Percentiles rank a stretch among this genome's conserved stretches.
Conservation (phyloP, 1,140 invertebrate species). For the Dendrolimus punctatus region DNA sequence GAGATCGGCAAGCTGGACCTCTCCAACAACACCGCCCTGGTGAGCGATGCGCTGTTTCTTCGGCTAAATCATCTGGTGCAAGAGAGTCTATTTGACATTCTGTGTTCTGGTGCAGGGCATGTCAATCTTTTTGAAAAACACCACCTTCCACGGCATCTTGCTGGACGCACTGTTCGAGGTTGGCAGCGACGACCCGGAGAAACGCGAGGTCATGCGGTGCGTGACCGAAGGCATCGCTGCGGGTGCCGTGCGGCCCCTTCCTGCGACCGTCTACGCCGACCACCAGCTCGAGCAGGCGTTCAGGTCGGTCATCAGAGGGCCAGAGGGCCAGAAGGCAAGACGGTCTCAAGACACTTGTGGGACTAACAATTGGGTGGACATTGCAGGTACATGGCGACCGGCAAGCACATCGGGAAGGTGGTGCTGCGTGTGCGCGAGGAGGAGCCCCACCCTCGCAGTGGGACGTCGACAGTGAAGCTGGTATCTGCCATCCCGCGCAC, state of each 20-base stretch:
- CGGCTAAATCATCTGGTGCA: too few relatives aligned
- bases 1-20: conserved; percentile 98
- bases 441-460: conserved; percentile 52
- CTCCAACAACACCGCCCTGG: conserved; percentile 87
- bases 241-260: conserved; percentile 90
- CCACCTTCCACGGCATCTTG: conserved; percentile 96
- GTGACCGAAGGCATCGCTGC: conserved; percentile 86
- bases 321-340: neutral
- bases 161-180: conserved; percentile 91
- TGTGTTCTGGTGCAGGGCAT: conserved; percentile 77
- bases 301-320: conserved; percentile 52
- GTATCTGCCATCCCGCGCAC: conserved; percentile 86
- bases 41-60: conserved; percentile 21
- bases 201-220: conserved; percentile 80
- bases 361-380: neutral
- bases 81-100: too few relatives aligned
- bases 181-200: conserved; percentile 77
- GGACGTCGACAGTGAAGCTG: conserved; percentile 60
- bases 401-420: conserved; percentile 98
- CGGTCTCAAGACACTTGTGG: neutral
- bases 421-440: conserved; percentile 90
- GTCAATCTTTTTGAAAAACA: conserved; percentile 95
- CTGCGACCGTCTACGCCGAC: conserved; percentile 85
- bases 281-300: conserved; percentile 95
- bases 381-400: conserved; percentile 91